Evolutionary conservation across 2,888 invertebrate genomes (phyloP), one percentile per base, ranked within the genome.

Genomic region (Cheilosia soror): DNA sequence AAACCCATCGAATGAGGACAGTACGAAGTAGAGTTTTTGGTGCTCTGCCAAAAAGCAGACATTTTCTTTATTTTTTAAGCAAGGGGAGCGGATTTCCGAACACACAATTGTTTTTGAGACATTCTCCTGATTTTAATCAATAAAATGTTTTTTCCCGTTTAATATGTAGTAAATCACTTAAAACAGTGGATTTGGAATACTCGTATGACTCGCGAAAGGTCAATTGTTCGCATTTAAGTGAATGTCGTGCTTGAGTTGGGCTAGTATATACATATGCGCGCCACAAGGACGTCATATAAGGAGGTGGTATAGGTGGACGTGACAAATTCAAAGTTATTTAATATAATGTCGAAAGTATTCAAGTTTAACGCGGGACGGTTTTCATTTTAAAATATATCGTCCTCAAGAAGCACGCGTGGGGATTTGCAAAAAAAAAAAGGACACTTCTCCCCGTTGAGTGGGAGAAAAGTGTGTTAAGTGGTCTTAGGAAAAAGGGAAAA

Each of bases 301-400:
- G 49, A 13, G 27, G 20, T 27, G 25, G 20, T 37, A 15, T 25
- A 15, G 31, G 53, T 33, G 51, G 49, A 81, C 81, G 81, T 82
- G 81, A 71, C 63, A 77, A 62, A 79, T 72, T 79, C 63, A 72
- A 69, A 69, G 68, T 69, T 72, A 78, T 79, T 58, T 33, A 11
- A 27, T 27, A 49, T 47, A 49, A 78, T 62, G 71, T 71, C 69
- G 20, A 77, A 77, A 77, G 62, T 55, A 42, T 77, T 51, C 77
- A 4, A 53, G 1, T 47, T 27, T 55, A 42, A 11, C 13, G 49
- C 42, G 7, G 6, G 13, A 57, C 6, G 4, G n/a, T 11, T 11
- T 37, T 37, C 0, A n/a, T 15, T 60, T 60, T 4, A 25, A 9
- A 49, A 49, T 25, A 49, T 15, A 6, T 27, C 9, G 5, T 57